Evolutionary conservation across 2,113 vertebrate species (phyloP).

Genomic region (Brachionichthys hirsutus): DNA sequence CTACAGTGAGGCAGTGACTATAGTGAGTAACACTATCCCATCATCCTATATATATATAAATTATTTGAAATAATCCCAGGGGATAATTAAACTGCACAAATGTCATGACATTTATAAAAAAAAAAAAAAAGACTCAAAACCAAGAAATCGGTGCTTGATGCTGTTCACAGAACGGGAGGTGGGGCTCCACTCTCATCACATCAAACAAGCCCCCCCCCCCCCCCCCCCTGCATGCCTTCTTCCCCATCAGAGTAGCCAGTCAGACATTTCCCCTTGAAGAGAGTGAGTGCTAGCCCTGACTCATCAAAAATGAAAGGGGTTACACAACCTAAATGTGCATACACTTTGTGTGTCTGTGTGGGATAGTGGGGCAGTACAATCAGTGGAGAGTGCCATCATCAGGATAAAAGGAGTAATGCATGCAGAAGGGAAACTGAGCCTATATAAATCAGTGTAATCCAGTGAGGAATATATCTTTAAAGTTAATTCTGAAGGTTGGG

Average conservation of each 20-base stretch:
- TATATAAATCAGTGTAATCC: too few relatives aligned
- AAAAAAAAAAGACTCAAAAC: slow-evolving; percentile 40
- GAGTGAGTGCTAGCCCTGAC: slow-evolving; percentile 36
- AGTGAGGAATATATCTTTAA: neutral
- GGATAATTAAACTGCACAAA: too few relatives aligned
- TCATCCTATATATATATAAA: neutral
- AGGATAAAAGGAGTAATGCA: slow-evolving; percentile 51
- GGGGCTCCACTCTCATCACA: neutral
- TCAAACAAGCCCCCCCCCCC: slow-evolving; percentile 27
- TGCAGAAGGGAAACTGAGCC: slow-evolving; percentile 7
- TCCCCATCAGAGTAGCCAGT: slow-evolving; percentile 1
- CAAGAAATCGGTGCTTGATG: too few relatives aligned
- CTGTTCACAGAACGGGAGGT: too few relatives aligned
- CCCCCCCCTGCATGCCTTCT: neutral
- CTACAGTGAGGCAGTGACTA: slow-evolving; percentile 6
- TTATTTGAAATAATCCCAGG: too few relatives aligned
- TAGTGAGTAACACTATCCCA: slow-evolving; percentile 18
- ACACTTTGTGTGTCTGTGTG: slow-evolving; percentile 7
- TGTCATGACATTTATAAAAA: neutral
- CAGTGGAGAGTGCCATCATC: slow-evolving; percentile 57
- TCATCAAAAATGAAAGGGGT: slow-evolving; percentile 44
- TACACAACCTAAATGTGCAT: slow-evolving; percentile 19
- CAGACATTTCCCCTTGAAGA: slow-evolving; percentile 32
- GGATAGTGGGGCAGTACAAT: slow-evolving; percentile 4
- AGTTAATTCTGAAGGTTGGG: neutral